A percentile compares a stretch with the other conserved stretches of the same genome.
phyloP scores from a whole-genome alignment of 2,113 vertebrate genomes.

The Xiphias gladius region DNA sequence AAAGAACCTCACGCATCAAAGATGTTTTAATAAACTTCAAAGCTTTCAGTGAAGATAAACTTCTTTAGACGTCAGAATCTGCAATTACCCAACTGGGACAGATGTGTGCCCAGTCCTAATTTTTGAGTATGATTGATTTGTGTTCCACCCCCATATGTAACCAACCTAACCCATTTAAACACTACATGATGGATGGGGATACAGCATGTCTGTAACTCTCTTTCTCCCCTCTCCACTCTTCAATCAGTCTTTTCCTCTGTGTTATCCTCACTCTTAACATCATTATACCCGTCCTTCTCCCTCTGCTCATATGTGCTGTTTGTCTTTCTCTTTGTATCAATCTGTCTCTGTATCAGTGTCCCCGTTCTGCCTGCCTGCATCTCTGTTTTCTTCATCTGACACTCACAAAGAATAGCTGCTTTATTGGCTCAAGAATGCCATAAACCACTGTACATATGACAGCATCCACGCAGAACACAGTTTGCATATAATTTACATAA shows the following conservation, averaged over 20 bases:
- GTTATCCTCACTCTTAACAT: conserved; percentile 33
- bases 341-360: conserved; percentile 62
- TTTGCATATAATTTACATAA: conserved; percentile 73
- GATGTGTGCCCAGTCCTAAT: conserved; percentile 28
- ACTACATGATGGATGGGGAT: conserved; percentile 66
- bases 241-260: conserved; percentile 55
- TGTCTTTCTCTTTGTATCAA: conserved; percentile 58
- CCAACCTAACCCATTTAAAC: conserved; percentile 66
- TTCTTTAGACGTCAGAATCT: conserved; percentile 24
- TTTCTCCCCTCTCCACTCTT: conserved; percentile 41
- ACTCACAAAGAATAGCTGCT: conserved; percentile 57
- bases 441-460: conserved; percentile 54
- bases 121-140: conserved; percentile 52
- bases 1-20: background rate
- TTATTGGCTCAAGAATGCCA: conserved; percentile 54
- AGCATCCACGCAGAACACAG: conserved; percentile 43
- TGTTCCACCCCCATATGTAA: conserved; percentile 42
- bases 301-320: conserved; percentile 32
- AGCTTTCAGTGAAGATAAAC: conserved; percentile 33
- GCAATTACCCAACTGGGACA: background rate
- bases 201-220: conserved; percentile 50
- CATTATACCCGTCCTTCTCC: conserved; percentile 39
- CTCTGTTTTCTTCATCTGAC: conserved; percentile 64
- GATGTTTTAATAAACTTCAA: background rate
- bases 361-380: conserved; percentile 64